Evolutionary conservation across 2,797 vertebrate genomes (phyloP).

Genomic region (Danio kyathit): DNA sequence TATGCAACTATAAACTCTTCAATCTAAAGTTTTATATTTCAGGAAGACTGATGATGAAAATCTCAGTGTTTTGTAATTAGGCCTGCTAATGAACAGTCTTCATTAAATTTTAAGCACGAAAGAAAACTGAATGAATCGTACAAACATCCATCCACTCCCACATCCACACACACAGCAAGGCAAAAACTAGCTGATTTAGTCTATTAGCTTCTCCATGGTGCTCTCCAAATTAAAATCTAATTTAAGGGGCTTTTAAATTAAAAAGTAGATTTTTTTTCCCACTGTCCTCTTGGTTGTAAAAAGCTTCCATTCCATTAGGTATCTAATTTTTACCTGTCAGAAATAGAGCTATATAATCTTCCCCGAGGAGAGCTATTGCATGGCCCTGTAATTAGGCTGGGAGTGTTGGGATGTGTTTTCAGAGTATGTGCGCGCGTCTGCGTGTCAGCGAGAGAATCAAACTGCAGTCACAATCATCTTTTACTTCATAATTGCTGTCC

Average conservation of each 20-base stretch:
- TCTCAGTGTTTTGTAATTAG: slow-evolving; percentile 37
- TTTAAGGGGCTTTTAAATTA: slow-evolving; percentile 74
- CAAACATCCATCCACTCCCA: slow-evolving; percentile 22
- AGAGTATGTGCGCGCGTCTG: slow-evolving; percentile 50
- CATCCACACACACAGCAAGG: neutral
- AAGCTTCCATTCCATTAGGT: slow-evolving; percentile 76
- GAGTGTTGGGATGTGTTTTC: slow-evolving; percentile 63
- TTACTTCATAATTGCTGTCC: slow-evolving; percentile 44
- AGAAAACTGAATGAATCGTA: slow-evolving; percentile 13
- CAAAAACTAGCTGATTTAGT: slow-evolving; percentile 54
- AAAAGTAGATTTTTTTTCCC: slow-evolving; percentile 74
- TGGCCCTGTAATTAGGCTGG: slow-evolving; percentile 75
- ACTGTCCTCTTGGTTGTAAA: slow-evolving; percentile 34
- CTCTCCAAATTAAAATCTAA: slow-evolving; percentile 80
- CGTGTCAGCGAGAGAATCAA: slow-evolving; percentile 15
- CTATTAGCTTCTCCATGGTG: slow-evolving; percentile 62
- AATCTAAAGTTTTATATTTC: slow-evolving; percentile 21
- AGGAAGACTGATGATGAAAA: slow-evolving; percentile 16
- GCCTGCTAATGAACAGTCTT: slow-evolving; percentile 29
- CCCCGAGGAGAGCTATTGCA: slow-evolving; percentile 73
- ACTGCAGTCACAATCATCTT: slow-evolving; percentile 34
- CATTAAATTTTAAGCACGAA: slow-evolving; percentile 26
- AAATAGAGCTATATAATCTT: slow-evolving; percentile 72
- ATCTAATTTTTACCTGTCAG: slow-evolving; percentile 85
- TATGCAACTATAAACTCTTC: neutral